phyloP scores from a whole-genome alignment of 2,113 vertebrate genomes.

The Pluvialis apricaria region DNA sequence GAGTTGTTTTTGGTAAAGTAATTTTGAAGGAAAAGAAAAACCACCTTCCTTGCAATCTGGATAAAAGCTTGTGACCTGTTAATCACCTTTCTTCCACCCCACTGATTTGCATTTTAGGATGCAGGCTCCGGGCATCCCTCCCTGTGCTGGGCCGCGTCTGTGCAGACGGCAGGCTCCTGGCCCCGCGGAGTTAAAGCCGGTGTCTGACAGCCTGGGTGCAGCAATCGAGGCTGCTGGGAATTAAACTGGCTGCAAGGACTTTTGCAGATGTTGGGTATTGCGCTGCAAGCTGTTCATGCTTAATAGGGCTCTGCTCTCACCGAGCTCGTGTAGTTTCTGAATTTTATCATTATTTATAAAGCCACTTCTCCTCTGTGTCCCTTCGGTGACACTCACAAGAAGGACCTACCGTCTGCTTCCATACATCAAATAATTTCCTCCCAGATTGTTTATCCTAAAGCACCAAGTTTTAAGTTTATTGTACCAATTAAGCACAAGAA shows the following conservation, averaged over 20 bases:
- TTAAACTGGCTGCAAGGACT: background rate
- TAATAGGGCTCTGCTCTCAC: background rate
- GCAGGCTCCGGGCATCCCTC: too few relatives aligned
- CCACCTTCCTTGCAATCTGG: accelerated
- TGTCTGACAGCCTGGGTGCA: background rate
- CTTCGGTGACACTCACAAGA: background rate
- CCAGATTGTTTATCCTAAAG: background rate
- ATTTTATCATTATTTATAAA: background rate
- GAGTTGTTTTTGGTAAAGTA: accelerated
- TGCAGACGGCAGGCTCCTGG: background rate
- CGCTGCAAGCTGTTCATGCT: background rate
- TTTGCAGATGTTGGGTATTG: slow-evolving; percentile 1
- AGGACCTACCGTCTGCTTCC: background rate
- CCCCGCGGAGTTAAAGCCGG: accelerated
- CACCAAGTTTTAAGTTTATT: background rate
- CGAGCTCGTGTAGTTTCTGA: background rate
- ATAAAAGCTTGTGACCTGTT: background rate
- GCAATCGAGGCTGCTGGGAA: background rate
- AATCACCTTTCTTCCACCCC: background rate
- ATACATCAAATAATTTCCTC: background rate
- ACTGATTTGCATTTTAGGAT: background rate
- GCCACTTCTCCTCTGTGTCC: background rate
- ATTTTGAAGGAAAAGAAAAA: background rate
- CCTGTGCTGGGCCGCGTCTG: accelerated
- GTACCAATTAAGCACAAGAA: background rate